Evolutionary conservation across 2,888 invertebrate genomes (phyloP), one percentile per base, ranked within the genome.

Genomic region (Hypolimnas misippus): DNA sequence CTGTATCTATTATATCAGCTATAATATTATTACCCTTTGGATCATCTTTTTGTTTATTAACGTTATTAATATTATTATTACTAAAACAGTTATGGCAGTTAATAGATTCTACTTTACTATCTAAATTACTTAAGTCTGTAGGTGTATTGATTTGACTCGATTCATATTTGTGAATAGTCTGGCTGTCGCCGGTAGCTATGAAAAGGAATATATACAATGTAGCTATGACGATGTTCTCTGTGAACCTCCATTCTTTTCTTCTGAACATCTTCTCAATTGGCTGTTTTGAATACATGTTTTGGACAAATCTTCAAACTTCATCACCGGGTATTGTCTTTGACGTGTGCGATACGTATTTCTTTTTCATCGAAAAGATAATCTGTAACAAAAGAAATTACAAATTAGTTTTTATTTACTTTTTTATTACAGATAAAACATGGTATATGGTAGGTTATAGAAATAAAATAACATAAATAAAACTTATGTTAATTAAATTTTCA

Each of bases 21-120:
- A 90, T 67, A 57, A 83, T 68, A 69, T 73, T 71, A 58, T 68
- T 67, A 57, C 66, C 60, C 17, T 56, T 52, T 52, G 64, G 49
- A 51, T 21, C n/a, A n/a, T 59, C 40, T 19, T 62, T 55, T 35
- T 70, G 58, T 29, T 72, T 70, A 17, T 68, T 67, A 66, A 59
- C 56, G 29, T 70, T 63, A 63, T 74, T 70, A 60, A 72, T 67
- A 60, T 73, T 70, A 73, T 58, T 83, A 82, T 69, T 84, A 84
- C 80, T 88, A 84, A 69, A 79, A 88, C 89, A 90, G 75, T 76
- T 91, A 92, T 91, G 92, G 91, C 92, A 91, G 76, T 82, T 73
- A 73, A 76, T 88, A 84, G 76, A 74, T 75, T 83, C 83, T 89
- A 89, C 69, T 75, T 75, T 86, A 84, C 71, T 78, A 81, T 79